Evolutionary conservation across 1,140 invertebrate species (phyloP), one percentile per base, ranked within the genome.

Genomic region (Fragariocoptes setiger): DNA sequence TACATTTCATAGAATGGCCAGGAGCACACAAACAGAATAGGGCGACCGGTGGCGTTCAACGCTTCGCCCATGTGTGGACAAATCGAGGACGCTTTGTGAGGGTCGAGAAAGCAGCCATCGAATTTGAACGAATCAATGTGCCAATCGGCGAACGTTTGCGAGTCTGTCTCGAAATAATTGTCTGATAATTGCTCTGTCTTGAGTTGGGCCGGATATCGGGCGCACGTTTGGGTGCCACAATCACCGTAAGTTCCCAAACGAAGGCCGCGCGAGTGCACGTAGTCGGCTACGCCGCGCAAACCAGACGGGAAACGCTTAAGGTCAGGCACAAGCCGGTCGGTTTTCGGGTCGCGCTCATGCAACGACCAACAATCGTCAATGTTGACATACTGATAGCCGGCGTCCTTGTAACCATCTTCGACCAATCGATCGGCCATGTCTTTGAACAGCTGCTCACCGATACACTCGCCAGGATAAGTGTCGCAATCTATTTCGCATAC

Each of bases 331-430:
- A 94, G 65, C 46, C 69, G 63, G 50, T 71, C 16, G 16, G 43
- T 44, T 12, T 19, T 3, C 19, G 35, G 14, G 37, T 52, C 45
- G 40, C 49, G 37, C 17, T 45, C 66, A 47, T 74, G 71, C 47
- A 77, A 76, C 39, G 80, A 58, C 83, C 83, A 94, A 57, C 85
- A 94, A 57, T 94, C 85, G 53, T 94, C 85, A 38, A 92, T 70
- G 54, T 82, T 86, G 40, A 92, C 71, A 54, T 85, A 85, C 53
- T 85, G 70, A 57, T 92, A 94, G 15, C 85, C 85, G 4, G 64
- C 71, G 19, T 70, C 71, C 17, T 72, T 73, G 54, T 83, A 92
- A 3, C 85, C 85, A 53, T 88, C 78, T 12, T 67, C 62, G 2
- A 80, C 76, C 42, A 92, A 59, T 44, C 77, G 65, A 54, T 92